These are phyloP conservation scores for Scaptomyza pallida DNA, from an alignment of 1,140 invertebrate species.

Conservation along the genomic window DNA sequence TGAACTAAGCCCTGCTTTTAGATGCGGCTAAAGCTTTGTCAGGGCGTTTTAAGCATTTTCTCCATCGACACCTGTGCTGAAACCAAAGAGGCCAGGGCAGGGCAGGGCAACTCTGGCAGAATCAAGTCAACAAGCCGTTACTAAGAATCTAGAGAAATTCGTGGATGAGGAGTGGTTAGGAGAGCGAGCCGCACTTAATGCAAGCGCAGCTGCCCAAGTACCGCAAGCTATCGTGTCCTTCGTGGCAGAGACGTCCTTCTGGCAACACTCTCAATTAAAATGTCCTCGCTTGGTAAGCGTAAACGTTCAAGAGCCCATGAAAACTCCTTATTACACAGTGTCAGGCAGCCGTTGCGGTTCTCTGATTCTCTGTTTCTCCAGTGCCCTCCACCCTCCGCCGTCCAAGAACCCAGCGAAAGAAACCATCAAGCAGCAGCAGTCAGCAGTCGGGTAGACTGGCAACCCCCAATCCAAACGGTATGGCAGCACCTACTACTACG, in stretches of 20 bases:
- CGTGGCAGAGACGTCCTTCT: constrained; percentile 47
- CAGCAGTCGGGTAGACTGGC: constrained; percentile 11
- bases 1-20: constrained; percentile 4
- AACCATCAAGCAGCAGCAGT: constrained; percentile 13
- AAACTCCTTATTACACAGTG: constrained; percentile 81
- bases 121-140: constrained; percentile 58
- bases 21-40: constrained; percentile 9
- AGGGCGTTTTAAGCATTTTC: constrained; percentile 45
- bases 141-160: constrained; percentile 15
- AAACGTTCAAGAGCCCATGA: constrained; percentile 81
- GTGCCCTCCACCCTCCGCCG: neutral
- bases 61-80: constrained; percentile 71
- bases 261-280: constrained; percentile 81
- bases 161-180: neutral
- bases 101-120: constrained; percentile 35
- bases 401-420: constrained; percentile 37
- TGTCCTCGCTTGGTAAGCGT: constrained; percentile 81
- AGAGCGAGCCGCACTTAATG: constrained; percentile 63
- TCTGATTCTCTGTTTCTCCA: neutral
- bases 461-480: constrained; percentile 4
- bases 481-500: constrained; percentile 67
- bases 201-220: constrained; percentile 74
- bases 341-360: constrained; percentile 44
- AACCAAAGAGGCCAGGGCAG: neutral
- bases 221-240: constrained; percentile 41